Evolutionary conservation across 23 tunicate species (phyloP).

Genomic region (Phallusia fumigata): DNA sequence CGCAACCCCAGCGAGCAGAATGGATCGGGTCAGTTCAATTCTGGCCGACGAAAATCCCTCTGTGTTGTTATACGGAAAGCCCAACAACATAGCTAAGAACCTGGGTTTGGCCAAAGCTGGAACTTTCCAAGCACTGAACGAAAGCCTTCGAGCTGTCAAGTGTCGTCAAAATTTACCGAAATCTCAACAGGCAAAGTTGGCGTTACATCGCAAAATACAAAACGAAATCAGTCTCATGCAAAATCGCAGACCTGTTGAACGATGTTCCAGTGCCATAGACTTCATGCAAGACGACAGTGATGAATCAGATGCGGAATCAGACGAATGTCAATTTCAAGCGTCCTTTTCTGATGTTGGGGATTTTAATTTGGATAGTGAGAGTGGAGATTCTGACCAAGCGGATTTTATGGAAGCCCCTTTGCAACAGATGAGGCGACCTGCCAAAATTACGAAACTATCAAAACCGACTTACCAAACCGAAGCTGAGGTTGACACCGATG

Average conservation of each 20-base stretch:
- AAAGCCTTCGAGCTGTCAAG: slow-evolving; percentile 60
- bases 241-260: neutral
- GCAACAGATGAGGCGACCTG: neutral
- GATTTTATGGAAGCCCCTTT: neutral
- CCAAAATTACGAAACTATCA: neutral
- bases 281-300: slow-evolving; percentile 11
- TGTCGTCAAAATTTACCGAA: slow-evolving; percentile 76
- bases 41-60: slow-evolving; percentile 85
- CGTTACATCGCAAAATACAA: slow-evolving; percentile 41
- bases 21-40: slow-evolving; percentile 57
- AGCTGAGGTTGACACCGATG: neutral
- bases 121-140: slow-evolving; percentile 64
- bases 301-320: slow-evolving; percentile 1
- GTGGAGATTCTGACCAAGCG: neutral
- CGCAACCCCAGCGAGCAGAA: neutral
- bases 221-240: slow-evolving; percentile 16
- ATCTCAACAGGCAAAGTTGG: slow-evolving; percentile 32
- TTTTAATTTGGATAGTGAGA: neutral
- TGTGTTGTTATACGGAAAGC: slow-evolving; percentile 61
- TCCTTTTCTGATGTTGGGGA: slow-evolving; percentile 20
- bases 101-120: slow-evolving; percentile 60
- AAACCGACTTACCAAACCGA: neutral
- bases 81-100: slow-evolving; percentile 56
- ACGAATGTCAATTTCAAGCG: neutral
- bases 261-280: slow-evolving; percentile 28